Base-by-base conservation (phyloP, 2,113 vertebrate genomes). In the Aptenodytes forsteri region DNA sequence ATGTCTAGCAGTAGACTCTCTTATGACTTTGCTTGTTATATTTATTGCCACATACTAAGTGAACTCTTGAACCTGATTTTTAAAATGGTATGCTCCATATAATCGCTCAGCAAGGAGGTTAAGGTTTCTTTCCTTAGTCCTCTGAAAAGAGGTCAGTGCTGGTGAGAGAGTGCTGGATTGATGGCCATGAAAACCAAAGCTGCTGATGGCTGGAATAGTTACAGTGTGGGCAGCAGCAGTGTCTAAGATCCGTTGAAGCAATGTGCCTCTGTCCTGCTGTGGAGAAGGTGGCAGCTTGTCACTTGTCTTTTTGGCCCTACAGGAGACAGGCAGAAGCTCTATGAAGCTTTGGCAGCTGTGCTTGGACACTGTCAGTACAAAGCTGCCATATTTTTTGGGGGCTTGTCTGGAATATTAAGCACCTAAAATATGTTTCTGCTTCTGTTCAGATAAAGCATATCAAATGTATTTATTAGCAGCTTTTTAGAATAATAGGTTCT, bases 61-160 rank as follows among this genome's bases (percentile, higher is more conserved):
- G 94, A 97, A 97, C 95, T 97, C 84, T 91, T 95, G 95, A 97
- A 96, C 97, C 84, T 19, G 6, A 26, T 91, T 80, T 86, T 91
- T 88, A 21, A 79, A 59, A 66, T 9, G 6, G 32, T 79, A 14
- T 34, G 42, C 29, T 90, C 58, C 29, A 16, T 61, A 16, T 54
- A 87, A 46, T 77, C 5, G 1, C 36, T 89, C 52, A 70, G 58
- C 54, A 44, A 32, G 92, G 50, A 58, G 23, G 46, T 23, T 42
- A 34, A 21, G 42, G 21, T 73, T 96, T 84, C 78, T 80, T 87
- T 64, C 65, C 42, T n/a, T 40, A 34, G 54, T 50, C 34, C 40
- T 72, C 32, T 73, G 84, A 21, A 25, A 58, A 69, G 78, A 83
- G 84, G 38, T 85, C 59, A 10, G 77, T 65, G 79, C 66, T 83